phyloP scores from a whole-genome alignment of 2,797 vertebrate species.

The Karalla daura region DNA sequence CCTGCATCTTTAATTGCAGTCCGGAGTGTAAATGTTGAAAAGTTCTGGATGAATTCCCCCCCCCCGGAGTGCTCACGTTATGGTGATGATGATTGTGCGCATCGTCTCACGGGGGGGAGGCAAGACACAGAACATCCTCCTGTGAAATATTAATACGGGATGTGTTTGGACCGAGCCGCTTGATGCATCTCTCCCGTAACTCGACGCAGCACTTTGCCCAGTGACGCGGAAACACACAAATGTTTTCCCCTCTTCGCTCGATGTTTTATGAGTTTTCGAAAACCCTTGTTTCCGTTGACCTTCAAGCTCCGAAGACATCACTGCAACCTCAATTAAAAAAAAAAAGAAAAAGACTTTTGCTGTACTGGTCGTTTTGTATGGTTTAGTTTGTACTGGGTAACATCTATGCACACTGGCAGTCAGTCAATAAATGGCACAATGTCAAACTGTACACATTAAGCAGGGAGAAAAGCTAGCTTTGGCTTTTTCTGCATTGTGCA shows the following conservation, averaged over 20 bases:
- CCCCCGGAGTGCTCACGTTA: neutral
- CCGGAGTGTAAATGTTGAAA: neutral
- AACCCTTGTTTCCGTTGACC: neutral
- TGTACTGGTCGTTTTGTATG: too few species aligned
- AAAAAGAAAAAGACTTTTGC: conserved; percentile 2
- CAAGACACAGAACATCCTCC: neutral
- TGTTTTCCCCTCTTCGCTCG: neutral
- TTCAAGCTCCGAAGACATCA: neutral
- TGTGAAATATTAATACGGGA: conserved; percentile 15
- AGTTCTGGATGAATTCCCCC: neutral
- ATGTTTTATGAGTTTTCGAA: neutral
- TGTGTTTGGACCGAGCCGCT: neutral
- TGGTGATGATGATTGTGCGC: neutral
- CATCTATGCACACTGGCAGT: too few species aligned
- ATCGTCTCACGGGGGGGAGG: neutral
- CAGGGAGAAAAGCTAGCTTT: neutral
- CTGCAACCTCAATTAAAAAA: too few species aligned
- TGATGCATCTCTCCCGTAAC: conserved; percentile 3
- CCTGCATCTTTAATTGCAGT: neutral
- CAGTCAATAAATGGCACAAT: too few species aligned
- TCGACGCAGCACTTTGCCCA: neutral
- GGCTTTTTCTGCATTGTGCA: neutral
- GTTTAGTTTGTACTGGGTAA: too few species aligned
- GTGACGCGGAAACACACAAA: neutral
- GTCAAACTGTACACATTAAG: too few species aligned